Evolutionary conservation across 1,140 invertebrate species (phyloP).

Genomic region (Papilio aristodemus): DNA sequence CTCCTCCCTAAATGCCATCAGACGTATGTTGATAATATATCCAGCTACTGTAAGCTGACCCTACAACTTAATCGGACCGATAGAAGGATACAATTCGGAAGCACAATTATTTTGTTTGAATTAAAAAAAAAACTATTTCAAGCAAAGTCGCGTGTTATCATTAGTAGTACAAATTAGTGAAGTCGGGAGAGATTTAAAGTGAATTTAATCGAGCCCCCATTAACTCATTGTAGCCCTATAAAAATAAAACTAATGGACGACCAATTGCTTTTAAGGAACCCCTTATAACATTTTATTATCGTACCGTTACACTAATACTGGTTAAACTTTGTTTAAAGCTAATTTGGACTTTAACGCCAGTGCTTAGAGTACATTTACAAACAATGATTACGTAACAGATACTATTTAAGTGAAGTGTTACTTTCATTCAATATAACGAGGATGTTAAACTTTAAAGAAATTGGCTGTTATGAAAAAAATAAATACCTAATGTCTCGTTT

Average conservation of each 20-base stretch:
- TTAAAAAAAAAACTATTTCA: conserved; percentile 1
- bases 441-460: conserved; percentile 27
- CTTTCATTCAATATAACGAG: conserved; percentile 28
- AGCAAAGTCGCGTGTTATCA: conserved; percentile 13
- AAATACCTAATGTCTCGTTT: not conserved
- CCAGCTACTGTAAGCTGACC: no score
- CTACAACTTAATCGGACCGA: no score
- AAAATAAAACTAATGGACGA: conserved; percentile 36
- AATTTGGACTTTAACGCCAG: conserved; percentile 29
- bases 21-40: no score
- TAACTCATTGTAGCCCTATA: conserved; percentile 34
- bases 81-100: not conserved
- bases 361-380: conserved; percentile 6
- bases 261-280: conserved; percentile 35
- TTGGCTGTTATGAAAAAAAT: not conserved
- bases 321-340: not conserved
- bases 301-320: conserved; percentile 20
- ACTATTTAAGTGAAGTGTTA: conserved; percentile 31
- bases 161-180: conserved; percentile 29
- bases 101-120: not conserved
- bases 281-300: conserved; percentile 34
- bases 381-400: not conserved
- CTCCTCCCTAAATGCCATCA: no score
- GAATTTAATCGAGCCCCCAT: conserved; percentile 29
- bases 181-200: conserved; percentile 29